Evolutionary conservation across 2,113 vertebrate species (phyloP), one percentile per base, ranked within the genome.

Genomic region (Phainopepla nitens): DNA sequence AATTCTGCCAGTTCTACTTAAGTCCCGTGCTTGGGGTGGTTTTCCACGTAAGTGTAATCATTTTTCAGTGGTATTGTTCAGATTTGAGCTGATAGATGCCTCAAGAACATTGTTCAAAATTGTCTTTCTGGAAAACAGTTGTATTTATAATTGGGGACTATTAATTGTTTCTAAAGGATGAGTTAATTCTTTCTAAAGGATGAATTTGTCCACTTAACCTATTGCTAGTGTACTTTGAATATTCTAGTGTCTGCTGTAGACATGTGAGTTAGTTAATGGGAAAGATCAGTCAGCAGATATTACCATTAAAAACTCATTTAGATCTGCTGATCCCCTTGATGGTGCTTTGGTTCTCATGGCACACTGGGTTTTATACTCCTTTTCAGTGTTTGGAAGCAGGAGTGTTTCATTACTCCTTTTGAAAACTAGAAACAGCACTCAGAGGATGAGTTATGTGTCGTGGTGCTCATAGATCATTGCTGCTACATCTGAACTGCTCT

Each of bases 271-370:
- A 65, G 50, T 81, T 94, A 93, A 94, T 71, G 53, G 42, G 77
- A 93, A 84, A 95, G 47, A 44, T 91, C 71, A 96, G 54, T 79
- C 72, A 64, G 66, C 49, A 80, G 44, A 88, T 81, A 76, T 35
- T 95, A 91, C 79, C 60, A 91, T 94, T 87, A 89, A 92, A 95
- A 92, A 85, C 54, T 90, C 23, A 10, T 92, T 97, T 93, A 76
- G 44, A 58, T 77, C 75, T 68, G 29, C 80, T 87, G 25, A 65
- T 86, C 44, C 72, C 83, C 64, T 61, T 17, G 49, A 62, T 69
- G 53, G 71, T 92, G 90, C 61, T 96, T 94, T 87, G 60, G 23
- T 75, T 83, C 70, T 90, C 69, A 65, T 81, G 61, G 70, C 35
- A 66, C 33, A 29, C 50, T 78, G 77, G 56, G 31, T 78, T 93